Evolutionary conservation across 2,797 vertebrate species (phyloP).

Genomic region (Falco peregrinus): DNA sequence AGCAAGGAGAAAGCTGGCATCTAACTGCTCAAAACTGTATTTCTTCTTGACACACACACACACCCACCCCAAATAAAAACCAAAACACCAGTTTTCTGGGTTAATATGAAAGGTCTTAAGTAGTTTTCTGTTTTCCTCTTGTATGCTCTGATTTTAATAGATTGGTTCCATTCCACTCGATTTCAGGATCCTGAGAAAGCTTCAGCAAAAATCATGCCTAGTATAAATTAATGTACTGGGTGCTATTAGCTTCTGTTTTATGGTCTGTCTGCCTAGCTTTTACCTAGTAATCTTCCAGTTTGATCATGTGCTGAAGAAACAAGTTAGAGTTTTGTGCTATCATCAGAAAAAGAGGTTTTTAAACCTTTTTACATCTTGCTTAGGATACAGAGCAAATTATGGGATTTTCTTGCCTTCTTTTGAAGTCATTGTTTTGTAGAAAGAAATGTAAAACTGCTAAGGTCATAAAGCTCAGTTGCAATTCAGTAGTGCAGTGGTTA

Average conservation of each 20-base stretch:
- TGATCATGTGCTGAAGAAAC: not conserved
- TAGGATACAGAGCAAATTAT: not conserved
- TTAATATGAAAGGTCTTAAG: not conserved
- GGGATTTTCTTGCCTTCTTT: not conserved
- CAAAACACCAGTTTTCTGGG: not conserved
- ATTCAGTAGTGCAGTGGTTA: not conserved
- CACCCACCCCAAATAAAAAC: fast-evolving
- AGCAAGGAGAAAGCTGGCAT: not conserved
- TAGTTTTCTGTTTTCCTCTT: not conserved
- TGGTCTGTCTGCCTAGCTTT: not conserved
- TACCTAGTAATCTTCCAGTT: not conserved
- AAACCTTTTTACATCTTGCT: not conserved
- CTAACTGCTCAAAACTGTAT: not conserved
- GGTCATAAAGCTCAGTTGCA: not conserved
- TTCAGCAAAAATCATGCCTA: not conserved
- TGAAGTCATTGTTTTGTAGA: not conserved
- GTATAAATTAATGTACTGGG: not conserved
- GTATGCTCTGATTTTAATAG: not conserved
- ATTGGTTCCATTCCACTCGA: not conserved
- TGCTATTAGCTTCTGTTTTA: not conserved
- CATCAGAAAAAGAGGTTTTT: not conserved
- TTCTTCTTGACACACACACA: not conserved
- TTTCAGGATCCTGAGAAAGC: not conserved
- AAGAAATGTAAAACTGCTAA: not conserved
- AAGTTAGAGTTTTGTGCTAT: not conserved